Percentiles rank a stretch among this genome's conserved stretches.
Conservation (phyloP, 1,140 invertebrate genomes). For the Leguminivora glycinivorella region DNA sequence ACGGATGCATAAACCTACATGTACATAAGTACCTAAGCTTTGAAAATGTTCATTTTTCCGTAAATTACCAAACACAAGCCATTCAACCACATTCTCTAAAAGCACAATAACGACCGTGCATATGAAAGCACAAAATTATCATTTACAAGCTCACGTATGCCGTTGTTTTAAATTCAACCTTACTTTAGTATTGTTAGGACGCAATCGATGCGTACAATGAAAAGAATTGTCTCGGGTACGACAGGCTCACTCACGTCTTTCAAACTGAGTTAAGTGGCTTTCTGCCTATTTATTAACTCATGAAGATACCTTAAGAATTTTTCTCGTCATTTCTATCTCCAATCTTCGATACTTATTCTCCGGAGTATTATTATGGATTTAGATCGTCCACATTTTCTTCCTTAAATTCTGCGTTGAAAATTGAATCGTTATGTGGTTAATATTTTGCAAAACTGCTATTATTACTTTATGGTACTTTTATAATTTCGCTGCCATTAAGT, state of each 20-base stretch:
- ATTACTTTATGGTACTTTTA: slow-evolving; percentile 10
- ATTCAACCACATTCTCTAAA: slow-evolving; percentile 26
- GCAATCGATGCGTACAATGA: neutral
- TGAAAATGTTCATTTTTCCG: slow-evolving; percentile 24
- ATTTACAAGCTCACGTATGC: neutral
- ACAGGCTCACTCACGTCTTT: slow-evolving; percentile 37
- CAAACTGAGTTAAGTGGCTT: slow-evolving; percentile 41
- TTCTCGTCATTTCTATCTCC: slow-evolving; percentile 26
- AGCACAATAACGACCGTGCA: slow-evolving; percentile 23
- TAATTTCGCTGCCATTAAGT: slow-evolving; percentile 27
- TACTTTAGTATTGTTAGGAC: neutral
- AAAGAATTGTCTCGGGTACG: slow-evolving; percentile 21
- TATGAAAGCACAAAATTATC: slow-evolving; percentile 26
- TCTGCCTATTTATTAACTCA: slow-evolving; percentile 49
- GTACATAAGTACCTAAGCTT: slow-evolving; percentile 8
- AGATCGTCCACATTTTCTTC: neutral
- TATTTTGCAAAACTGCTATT: slow-evolving; percentile 20
- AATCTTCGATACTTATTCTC: slow-evolving; percentile 24
- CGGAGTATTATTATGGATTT: slow-evolving; percentile 18
- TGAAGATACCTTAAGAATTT: slow-evolving; percentile 43
- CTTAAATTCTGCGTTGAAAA: slow-evolving; percentile 9
- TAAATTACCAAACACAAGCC: slow-evolving; percentile 23
- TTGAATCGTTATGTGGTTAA: slow-evolving; percentile 9
- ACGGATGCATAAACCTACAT: neutral
- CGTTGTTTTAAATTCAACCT: neutral